Evolutionary conservation across 2,797 vertebrate genomes (phyloP), one percentile per base, ranked within the genome.

Genomic region (Taeniopygia guttata): DNA sequence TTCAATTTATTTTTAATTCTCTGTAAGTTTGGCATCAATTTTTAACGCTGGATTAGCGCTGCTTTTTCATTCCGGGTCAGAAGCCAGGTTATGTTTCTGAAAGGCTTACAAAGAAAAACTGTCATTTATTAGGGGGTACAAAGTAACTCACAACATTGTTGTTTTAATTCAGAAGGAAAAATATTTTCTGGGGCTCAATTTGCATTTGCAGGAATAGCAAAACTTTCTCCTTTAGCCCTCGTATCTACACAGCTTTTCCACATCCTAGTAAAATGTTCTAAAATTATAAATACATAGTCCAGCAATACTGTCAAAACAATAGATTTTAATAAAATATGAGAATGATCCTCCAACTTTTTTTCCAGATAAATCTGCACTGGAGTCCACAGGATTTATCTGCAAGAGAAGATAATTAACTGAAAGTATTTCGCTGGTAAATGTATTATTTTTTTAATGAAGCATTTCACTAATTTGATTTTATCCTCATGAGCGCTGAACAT

Each of bases 31-130:
- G 59, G 9, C n/a, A 12, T 10, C 0, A 6, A 51, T 93, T 93
- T 95, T 92, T 73, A 81, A 74, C 0, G 0, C 56, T 27, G 59
- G 51, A 55, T 96, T 95, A 67, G 32, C 0, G 0, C 16, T 25
- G 52, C 10, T 22, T 78, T 84, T 51, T 73, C 29, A 73, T 66
- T 86, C 29, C 73, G 30, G 54, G 67, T 92, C 91, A 82, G 67
- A 73, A 95, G 48, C 11, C 77, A 55, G 55, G 17, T 29, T 91
- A 74, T 74, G 49, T 70, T 92, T 66, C 60, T 68, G 49, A 10
- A 89, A 85, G 82, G 60, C 36, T 96, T 77, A 89, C 73, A 80
- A 93, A 93, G 89, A 55, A 94, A 94, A 94, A 58, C 54, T 72
- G 0, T 30, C 46, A 11, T 81, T 93, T 88, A 93, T 88, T 78